phyloP scores from a whole-genome alignment of 2,888 invertebrate species.

The Hirtodrosophila cameraria region DNA sequence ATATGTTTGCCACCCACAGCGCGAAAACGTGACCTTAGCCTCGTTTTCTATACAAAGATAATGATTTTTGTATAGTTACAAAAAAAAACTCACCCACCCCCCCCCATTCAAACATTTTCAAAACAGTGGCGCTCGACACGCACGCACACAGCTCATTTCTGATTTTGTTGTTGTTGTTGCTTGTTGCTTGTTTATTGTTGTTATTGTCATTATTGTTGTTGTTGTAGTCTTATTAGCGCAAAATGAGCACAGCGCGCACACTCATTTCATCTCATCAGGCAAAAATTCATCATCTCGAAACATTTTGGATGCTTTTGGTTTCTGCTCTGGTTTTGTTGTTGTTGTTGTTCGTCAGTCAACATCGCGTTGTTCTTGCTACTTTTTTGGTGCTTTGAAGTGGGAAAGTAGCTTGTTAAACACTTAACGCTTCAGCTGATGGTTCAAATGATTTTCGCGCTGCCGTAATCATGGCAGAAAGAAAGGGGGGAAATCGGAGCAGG shows the following conservation, averaged over 20 bases:
- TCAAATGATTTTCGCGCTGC: constrained; percentile 42
- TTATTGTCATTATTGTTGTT: constrained; percentile 9
- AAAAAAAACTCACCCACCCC: constrained; percentile 1
- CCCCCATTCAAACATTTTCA: constrained; percentile 6
- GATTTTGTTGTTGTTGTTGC: background rate
- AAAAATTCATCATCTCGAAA: constrained; percentile 35
- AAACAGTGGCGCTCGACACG: constrained; percentile 25
- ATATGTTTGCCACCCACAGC: constrained; percentile 74
- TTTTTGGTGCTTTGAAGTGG: constrained; percentile 68
- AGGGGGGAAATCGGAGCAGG: background rate
- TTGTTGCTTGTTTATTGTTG: constrained; percentile 10
- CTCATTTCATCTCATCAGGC: constrained; percentile 47
- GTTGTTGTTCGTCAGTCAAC: constrained; percentile 18
- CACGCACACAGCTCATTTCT: constrained; percentile 13
- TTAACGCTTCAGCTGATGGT: constrained; percentile 62
- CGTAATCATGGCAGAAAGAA: background rate
- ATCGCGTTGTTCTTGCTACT: constrained; percentile 35
- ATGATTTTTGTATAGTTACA: constrained; percentile 52
- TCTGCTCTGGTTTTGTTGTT: constrained; percentile 8
- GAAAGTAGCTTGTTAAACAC: constrained; percentile 75
- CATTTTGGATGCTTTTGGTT: constrained; percentile 20
- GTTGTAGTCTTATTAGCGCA: constrained; percentile 65
- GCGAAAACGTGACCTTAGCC: constrained; percentile 78
- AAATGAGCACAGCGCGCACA: constrained; percentile 58
- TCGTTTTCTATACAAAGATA: constrained; percentile 53